Base-by-base conservation (phyloP, 2,888 invertebrate species). In the Anoplius nigerrimus region DNA sequence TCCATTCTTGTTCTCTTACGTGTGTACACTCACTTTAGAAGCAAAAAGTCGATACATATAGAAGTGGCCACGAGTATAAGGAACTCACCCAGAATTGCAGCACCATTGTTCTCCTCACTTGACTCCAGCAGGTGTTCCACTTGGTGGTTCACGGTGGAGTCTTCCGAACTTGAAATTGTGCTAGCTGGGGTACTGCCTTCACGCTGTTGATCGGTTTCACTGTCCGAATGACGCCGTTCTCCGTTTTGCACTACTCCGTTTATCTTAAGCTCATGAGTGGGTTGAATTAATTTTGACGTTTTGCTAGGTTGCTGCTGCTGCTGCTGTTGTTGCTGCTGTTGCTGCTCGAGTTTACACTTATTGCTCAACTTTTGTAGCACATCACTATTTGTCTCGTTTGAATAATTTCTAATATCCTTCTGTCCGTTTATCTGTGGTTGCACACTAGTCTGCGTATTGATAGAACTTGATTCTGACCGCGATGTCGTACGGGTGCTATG, bases 381-480 rank as follows among this genome's bases (percentile, higher is more conserved):
- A 59, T 84, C 84, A 72, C 79, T 77, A 73, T 77, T 78, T 16
- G 75, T 59, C 53, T 83, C 83, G 5, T 75, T 72, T 59, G 78
- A 77, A 71, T 78, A 85, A 71, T 79, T 80, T 58, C 81, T 80
- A 69, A 84, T 82, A 57, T 87, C 87, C 58, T 84, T 85, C 34
- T 84, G 84, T 53, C 84, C 84, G 62, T 82, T 84, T 52, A 84
- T 73, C 74, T 83, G 84, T 18, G 80, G 56, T 53, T 82, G 84
- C 64, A 72, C 69, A 71, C 58, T 76, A 51, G 66, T 79, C 64
- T 81, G 82, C 57, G 81, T 71, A 43, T 79, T 79, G 61, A 75
- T 87, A 66, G 82, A 86, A 89, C 82, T 87, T 69, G 87, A 87
- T 78, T 89, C 87, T 81, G 89, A 85, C 84, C 89, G 81, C 74